These are phyloP conservation scores for Bursaphelenchus okinawaensis DNA, from an alignment of 2,888 invertebrate species.

Conservation along the genomic window DNA sequence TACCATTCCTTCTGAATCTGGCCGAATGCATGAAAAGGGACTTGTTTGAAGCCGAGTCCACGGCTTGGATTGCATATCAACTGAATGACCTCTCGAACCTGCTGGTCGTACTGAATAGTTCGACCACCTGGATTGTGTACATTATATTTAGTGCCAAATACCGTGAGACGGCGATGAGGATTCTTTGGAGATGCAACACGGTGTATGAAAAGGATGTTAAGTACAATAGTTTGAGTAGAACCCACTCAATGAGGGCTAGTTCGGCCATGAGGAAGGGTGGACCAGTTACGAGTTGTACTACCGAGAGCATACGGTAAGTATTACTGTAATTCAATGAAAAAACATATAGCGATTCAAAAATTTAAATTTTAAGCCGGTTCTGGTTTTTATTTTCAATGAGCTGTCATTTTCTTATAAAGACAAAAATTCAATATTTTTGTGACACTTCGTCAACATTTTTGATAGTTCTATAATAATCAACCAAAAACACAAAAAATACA, in stretches of 20 bases:
- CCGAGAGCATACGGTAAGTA: slow-evolving; percentile 4
- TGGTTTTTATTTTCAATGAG: background rate
- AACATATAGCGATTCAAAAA: background rate
- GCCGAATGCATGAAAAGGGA: slow-evolving; percentile 45
- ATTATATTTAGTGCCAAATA: slow-evolving; percentile 52
- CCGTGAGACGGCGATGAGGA: slow-evolving; percentile 25
- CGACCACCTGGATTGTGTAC: slow-evolving; percentile 53
- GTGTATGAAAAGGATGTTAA: slow-evolving; percentile 15
- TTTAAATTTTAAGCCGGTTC: background rate
- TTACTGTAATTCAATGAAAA: background rate
- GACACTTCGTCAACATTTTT: no score
- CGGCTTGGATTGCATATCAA: slow-evolving; percentile 41
- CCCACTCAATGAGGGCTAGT: slow-evolving; percentile 20
- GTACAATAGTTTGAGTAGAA: slow-evolving; percentile 20
- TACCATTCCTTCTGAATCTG: slow-evolving; percentile 50
- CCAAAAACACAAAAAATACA: no score
- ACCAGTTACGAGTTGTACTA: slow-evolving; percentile 3
- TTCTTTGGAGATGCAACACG: slow-evolving; percentile 16
- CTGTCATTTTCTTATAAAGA: no score
- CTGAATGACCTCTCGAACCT: slow-evolving; percentile 52
- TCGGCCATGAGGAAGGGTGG: slow-evolving; percentile 1
- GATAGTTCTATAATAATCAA: no score
- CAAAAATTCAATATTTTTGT: no score
- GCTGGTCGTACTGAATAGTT: slow-evolving; percentile 51
- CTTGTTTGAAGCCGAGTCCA: slow-evolving; percentile 31